phyloP scores from a whole-genome alignment of 2,797 vertebrate genomes.

The Eremophila alpestris region DNA sequence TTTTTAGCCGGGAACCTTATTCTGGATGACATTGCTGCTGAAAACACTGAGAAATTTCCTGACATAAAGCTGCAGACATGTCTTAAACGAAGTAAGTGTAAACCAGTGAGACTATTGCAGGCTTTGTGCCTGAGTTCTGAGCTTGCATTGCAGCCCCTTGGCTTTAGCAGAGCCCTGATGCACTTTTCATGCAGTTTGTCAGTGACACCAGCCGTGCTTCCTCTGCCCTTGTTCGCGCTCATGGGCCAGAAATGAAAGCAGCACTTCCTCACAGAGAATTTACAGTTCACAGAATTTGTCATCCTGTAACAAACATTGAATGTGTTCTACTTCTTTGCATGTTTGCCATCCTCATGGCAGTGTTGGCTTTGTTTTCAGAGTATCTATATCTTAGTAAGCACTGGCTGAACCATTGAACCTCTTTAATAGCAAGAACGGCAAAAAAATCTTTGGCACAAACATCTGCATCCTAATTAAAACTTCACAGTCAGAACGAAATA shows the following conservation, averaged over 20 bases:
- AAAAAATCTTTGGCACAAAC: neutral
- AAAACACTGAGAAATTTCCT: conserved; percentile 25
- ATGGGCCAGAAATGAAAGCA: neutral
- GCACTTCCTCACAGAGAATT: neutral
- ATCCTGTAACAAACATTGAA: neutral
- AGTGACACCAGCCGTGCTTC: neutral
- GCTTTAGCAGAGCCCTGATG: neutral
- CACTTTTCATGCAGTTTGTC: neutral
- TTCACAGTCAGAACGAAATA: neutral
- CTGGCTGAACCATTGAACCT: neutral
- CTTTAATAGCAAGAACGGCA: neutral
- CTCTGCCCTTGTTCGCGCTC: neutral
- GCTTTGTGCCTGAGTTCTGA: neutral
- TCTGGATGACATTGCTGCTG: conserved; percentile 51
- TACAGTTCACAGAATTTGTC: neutral
- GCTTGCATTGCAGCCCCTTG: neutral
- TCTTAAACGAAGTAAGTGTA: conserved; percentile 72
- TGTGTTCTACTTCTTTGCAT: neutral
- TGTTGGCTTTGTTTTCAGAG: neutral
- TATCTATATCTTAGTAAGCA: neutral
- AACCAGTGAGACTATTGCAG: neutral
- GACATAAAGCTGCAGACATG: conserved; percentile 53
- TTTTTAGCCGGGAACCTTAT: conserved; percentile 58
- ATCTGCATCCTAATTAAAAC: neutral
- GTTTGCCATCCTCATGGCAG: neutral